These are phyloP conservation scores for Gallinago undulata DNA, from an alignment of 2,113 vertebrate genomes.

Conservation along the genomic window DNA sequence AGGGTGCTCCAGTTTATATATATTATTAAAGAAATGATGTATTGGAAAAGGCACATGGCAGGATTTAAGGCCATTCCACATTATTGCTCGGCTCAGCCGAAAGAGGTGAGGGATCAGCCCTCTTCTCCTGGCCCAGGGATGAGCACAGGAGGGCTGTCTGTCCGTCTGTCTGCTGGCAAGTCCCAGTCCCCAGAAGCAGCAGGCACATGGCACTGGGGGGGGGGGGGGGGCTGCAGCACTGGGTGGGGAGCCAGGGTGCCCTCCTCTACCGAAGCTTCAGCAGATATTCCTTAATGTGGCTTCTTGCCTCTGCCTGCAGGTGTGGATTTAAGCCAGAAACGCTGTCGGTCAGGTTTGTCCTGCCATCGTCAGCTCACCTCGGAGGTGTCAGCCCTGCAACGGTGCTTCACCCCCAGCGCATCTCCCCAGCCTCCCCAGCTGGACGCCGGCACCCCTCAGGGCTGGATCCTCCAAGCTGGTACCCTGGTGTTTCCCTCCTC, in stretches of 20 bases:
- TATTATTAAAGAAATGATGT: not conserved
- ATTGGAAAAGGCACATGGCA: not conserved
- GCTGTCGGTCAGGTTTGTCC: not conserved
- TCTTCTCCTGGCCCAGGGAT: not conserved
- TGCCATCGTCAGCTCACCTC: conserved; percentile 30
- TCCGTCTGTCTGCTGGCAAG: not conserved
- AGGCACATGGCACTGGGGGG: not conserved
- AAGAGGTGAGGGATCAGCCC: not conserved
- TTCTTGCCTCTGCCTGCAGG: conserved; percentile 3
- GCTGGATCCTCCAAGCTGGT: not conserved
- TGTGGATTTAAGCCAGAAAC: not conserved
- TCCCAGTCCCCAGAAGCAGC: not conserved
- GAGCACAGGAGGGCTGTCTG: not conserved
- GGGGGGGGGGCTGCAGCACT: not conserved
- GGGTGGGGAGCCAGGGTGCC: not conserved
- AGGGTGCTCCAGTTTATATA: not conserved
- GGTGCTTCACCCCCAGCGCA: not conserved
- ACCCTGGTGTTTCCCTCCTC: not conserved
- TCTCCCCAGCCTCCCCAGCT: not conserved
- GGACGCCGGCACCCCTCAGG: not conserved
- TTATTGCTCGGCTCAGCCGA: not conserved
- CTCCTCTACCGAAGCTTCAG: not conserved
- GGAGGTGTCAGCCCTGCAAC: not conserved
- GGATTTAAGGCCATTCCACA: not conserved
- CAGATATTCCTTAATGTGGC: not conserved